Evolutionary conservation across 2,888 invertebrate species (phyloP).

Genomic region (Drosophila mettleri): DNA sequence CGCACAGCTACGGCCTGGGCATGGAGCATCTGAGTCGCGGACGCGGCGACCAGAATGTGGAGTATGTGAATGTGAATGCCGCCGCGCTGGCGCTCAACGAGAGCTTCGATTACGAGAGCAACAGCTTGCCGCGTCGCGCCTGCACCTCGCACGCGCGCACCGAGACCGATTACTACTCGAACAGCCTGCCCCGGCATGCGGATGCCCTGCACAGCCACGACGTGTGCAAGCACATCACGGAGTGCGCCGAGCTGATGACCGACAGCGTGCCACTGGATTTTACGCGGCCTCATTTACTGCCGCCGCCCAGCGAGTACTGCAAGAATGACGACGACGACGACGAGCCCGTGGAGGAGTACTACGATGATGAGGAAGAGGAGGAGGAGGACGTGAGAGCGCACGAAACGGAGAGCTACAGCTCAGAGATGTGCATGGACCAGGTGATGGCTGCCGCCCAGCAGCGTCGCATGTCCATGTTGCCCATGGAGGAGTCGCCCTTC

Average conservation of each 20-base stretch:
- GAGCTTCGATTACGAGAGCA: conserved; percentile 84
- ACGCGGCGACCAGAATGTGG: conserved; percentile 69
- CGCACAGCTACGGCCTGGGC: conserved; percentile 66
- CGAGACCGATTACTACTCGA: conserved; percentile 83
- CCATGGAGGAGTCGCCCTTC: conserved; percentile 69
- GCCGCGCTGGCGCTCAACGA: conserved; percentile 72
- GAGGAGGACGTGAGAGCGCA: conserved; percentile 55
- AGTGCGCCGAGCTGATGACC: conserved; percentile 82
- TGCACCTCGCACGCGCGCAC: conserved; percentile 83
- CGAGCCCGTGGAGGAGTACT: conserved; percentile 69
- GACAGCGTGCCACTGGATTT: conserved; percentile 77
- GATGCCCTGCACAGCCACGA: conserved; percentile 82
- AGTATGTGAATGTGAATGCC: conserved; percentile 74
- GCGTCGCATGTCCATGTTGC: conserved; percentile 79
- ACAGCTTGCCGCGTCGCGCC: conserved; percentile 84
- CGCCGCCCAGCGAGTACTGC: conserved; percentile 77
- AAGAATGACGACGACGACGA: conserved; percentile 70
- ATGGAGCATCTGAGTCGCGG: conserved; percentile 67
- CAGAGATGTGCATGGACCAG: conserved; percentile 61
- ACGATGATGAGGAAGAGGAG: conserved; percentile 68
- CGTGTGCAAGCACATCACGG: conserved; percentile 83
- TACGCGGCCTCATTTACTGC: conserved; percentile 72
- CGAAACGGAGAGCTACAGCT: conserved; percentile 72
- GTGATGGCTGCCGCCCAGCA: conserved; percentile 32
- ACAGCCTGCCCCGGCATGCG: conserved; percentile 82